Percentiles rank a stretch among this genome's conserved stretches.
These are phyloP conservation scores for Dendrocincla tyrannina DNA, from an alignment of 2,797 vertebrate genomes.

Conservation along the genomic window DNA sequence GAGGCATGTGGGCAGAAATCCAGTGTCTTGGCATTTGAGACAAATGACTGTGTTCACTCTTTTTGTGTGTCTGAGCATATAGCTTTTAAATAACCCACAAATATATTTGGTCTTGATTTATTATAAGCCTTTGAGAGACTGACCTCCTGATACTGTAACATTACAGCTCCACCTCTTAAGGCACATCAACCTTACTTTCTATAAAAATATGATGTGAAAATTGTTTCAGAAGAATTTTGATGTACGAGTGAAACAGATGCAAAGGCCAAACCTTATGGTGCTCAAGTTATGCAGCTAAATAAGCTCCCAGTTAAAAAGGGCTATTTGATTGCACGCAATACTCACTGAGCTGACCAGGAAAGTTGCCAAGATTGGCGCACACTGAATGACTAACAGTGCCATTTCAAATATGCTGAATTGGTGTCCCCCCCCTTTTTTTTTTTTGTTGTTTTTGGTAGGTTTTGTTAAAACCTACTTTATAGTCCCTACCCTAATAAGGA, in stretches of 20 bases:
- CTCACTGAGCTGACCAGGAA: constrained; percentile 15
- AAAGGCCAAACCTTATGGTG: neutral
- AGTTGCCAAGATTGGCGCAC: constrained; percentile 11
- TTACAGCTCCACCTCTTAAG: neutral
- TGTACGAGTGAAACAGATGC: neutral
- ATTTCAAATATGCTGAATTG: constrained; percentile 37
- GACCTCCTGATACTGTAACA: neutral
- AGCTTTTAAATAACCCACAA: neutral
- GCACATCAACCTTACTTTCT: neutral
- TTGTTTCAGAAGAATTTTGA: neutral
- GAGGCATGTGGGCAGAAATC: neutral
- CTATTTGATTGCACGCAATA: neutral
- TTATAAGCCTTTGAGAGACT: neutral
- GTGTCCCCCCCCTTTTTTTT: neutral
- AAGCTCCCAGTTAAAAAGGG: neutral
- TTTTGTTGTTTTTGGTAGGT: neutral
- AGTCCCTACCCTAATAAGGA: neutral
- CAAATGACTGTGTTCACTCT: neutral
- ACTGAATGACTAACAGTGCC: constrained; percentile 27
- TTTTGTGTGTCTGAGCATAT: neutral
- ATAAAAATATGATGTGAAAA: neutral
- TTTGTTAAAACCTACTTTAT: neutral
- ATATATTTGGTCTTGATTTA: neutral
- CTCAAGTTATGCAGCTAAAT: constrained; percentile 1
- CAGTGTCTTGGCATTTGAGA: neutral